Base-by-base conservation (phyloP, 2,888 invertebrate genomes). In the Electrophaes corylata region DNA sequence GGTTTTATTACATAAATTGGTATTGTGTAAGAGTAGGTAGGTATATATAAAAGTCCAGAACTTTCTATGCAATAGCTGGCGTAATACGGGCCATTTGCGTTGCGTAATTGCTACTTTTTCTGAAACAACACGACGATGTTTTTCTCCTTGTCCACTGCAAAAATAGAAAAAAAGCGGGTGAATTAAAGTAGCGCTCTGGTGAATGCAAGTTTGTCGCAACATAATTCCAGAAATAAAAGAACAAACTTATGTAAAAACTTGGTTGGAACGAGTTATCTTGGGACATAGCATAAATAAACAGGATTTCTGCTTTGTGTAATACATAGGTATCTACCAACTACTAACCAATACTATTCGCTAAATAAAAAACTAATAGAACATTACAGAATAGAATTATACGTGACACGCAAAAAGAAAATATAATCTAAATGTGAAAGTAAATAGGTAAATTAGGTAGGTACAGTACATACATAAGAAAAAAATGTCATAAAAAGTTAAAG, bases 31-130 rank as follows among this genome's bases (percentile, higher is more conserved):
- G n/a, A n/a, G n/a, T n/a, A n/a, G n/a, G n/a, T n/a, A n/a, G n/a
- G n/a, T n/a, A n/a, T n/a, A n/a, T n/a, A n/a, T n/a, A n/a, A n/a
- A n/a, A n/a, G n/a, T n/a, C 37, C 37, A 26, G 23, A 41, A 41
- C 35, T 55, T 26, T 14, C 23, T 45, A 41, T 52, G 39, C 48
- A 53, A 58, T 58, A 58, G 57, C 52, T 53, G 46, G 40, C 19
- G 57, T 56, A 58, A 60, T 31, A 49, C 72, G 69, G 48, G 65
- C 74, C 72, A 76, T 76, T 76, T 71, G 62, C 62, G 66, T 51
- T 53, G 60, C 56, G 66, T 75, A 76, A 76, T 76, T 73, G 71
- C 72, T 11, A 55, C 66, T 71, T 74, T 74, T 72, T 66, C 59
- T 60, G 41, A 20, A 51, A 51, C 57, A 47, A 52, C 53, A 50